Base-by-base conservation (phyloP, 2,888 invertebrate species). In the Harpalus rufipes region DNA sequence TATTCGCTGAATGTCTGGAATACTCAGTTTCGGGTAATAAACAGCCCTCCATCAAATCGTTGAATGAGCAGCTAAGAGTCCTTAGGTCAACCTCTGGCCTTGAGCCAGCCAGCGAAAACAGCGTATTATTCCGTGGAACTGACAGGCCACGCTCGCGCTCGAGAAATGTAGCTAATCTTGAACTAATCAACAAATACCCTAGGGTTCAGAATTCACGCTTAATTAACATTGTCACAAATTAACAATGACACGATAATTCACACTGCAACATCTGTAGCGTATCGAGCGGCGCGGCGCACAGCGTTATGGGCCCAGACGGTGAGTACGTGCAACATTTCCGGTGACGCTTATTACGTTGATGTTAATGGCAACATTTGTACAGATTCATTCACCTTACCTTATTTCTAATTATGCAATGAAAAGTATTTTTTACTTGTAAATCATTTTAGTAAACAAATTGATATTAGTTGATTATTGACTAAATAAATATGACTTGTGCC, bases 191-290 rank as follows among this genome's bases (percentile, higher is more conserved):
- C 63, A 81, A 81, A 63, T 81, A 65, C 81, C 21, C 81, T n/a
- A 63, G 63, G 21, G 81, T 41, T 41, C 18, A 61, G 65, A 18
- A 63, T 63, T 81, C 65, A 65, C 21, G 44, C 81, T 81, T 65
- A 81, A 81, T 81, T 81, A 81, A 81, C 51, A 81, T 81, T 81
- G 81, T 81, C 81, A 65, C 81, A 81, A 81, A 81, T 81, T 81
- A 81, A 80, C 80, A 80, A 74, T 74, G 72, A 74, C 44, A 74
- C 72, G 72, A 74, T 74, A 74, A 74, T 74, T 74, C 21, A 74
- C 68, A 14, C 21, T 74, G 72, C 44, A 74, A 74, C 72, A 74
- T 74, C 44, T 74, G 44, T 16, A 12, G 41, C 18, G 18, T 12
- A 68, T 68, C n/a, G 68, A 18, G 18, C 21, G 72, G 14, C 12